phyloP scores from a whole-genome alignment of 2,113 vertebrate species.

The Anas platyrhynchos region DNA sequence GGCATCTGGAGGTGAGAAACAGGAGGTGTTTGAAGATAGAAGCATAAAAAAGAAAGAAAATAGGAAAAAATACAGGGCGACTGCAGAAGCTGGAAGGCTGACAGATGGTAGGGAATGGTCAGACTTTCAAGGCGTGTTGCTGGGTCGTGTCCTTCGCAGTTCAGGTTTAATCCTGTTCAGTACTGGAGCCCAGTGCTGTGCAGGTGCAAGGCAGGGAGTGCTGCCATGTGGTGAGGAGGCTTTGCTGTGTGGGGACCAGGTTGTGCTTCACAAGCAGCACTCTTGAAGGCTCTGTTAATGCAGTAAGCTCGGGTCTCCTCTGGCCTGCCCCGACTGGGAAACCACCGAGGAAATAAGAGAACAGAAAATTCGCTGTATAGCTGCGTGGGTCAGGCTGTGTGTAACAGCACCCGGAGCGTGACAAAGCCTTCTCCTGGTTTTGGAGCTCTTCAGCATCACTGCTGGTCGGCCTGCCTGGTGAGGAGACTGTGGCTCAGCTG shows the following conservation, averaged over 20 bases:
- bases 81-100: not conserved
- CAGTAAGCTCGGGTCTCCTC: not conserved
- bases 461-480: not conserved
- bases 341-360: not conserved
- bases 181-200: not conserved
- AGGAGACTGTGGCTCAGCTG: not conserved
- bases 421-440: not conserved
- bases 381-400: rapidly evolving
- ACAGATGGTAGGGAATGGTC: not conserved
- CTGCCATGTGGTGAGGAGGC: not conserved
- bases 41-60: not conserved
- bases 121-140: not conserved
- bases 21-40: not conserved
- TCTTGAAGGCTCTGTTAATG: not conserved
- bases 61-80: not conserved
- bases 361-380: not conserved
- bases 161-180: not conserved
- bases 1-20: not conserved
- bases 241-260: not conserved
- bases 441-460: not conserved
- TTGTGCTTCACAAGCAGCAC: not conserved
- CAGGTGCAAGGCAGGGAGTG: not conserved
- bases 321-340: not conserved
- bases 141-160: not conserved
- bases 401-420: not conserved